phyloP scores from a whole-genome alignment of 2,797 vertebrate species.

The Ptychobarbus kaznakovi region DNA sequence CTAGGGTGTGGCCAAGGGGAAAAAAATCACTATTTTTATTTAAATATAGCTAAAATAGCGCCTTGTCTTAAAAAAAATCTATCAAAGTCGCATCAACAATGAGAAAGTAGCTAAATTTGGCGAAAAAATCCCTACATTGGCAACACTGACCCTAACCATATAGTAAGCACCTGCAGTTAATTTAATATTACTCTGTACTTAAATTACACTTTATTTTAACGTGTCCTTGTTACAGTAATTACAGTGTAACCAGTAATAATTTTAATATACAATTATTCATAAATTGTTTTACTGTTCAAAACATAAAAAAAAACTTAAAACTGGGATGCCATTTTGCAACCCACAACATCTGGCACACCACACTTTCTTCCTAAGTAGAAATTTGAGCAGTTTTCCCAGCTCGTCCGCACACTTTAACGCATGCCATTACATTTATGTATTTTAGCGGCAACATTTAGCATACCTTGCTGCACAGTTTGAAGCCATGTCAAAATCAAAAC shows the following conservation, averaged over 20 bases:
- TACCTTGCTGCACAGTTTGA: constrained; percentile 26
- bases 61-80: too few species aligned
- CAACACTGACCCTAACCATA: too few species aligned
- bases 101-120: too few species aligned
- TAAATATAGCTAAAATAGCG: too few species aligned
- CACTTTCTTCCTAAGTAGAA: neutral
- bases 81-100: too few species aligned
- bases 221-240: too few species aligned
- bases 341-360: neutral
- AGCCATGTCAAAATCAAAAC: constrained; percentile 42
- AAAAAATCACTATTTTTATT: too few species aligned
- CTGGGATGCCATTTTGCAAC: neutral
- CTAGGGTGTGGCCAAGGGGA: too few species aligned
- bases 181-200: neutral
- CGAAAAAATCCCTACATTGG: too few species aligned
- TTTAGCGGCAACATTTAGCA: constrained; percentile 18
- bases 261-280: neutral
- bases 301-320: neutral
- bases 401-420: neutral
- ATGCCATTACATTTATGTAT: constrained; percentile 20
- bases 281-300: neutral
- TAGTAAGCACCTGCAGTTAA: neutral
- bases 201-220: neutral
- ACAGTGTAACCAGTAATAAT: neutral
- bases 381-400: neutral